phyloP scores from a whole-genome alignment of 2,888 invertebrate genomes.

The Harpalus rufipes region DNA sequence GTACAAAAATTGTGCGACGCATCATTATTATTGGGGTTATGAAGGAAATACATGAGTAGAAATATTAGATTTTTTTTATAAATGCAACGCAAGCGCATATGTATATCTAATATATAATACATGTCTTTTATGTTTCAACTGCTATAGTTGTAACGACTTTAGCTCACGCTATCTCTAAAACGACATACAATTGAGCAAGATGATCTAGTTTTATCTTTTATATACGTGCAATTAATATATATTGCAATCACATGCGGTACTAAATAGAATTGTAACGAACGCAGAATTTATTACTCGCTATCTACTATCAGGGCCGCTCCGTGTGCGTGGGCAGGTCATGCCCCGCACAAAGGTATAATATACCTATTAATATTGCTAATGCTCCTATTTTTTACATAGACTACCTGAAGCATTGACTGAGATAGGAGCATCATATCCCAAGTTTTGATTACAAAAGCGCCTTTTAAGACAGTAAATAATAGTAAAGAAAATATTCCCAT shows the following conservation, averaged over 20 bases:
- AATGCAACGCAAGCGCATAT: constrained; percentile 62
- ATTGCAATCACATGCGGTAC: constrained; percentile 64
- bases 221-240: constrained; percentile 57
- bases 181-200: constrained; percentile 64
- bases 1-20: constrained; percentile 36
- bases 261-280: constrained; percentile 28
- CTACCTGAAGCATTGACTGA: no score
- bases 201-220: constrained; percentile 56
- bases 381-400: no score
- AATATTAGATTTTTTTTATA: constrained; percentile 46
- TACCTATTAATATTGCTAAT: no score
- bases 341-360: no score
- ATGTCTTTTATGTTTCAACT: constrained; percentile 59
- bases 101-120: constrained; percentile 43
- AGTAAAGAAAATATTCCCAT: no score
- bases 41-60: constrained; percentile 46
- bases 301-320: no score
- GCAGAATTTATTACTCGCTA: constrained; percentile 18
- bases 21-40: constrained; percentile 30
- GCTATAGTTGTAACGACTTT: constrained; percentile 39
- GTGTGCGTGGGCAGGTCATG: no score
- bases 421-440: no score
- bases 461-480: no score
- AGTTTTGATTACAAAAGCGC: no score
- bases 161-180: constrained; percentile 51